A percentile compares a stretch with the other conserved stretches of the same genome.
Conservation (phyloP, 2,113 vertebrate genomes). For the Platysternon megacephalum region DNA sequence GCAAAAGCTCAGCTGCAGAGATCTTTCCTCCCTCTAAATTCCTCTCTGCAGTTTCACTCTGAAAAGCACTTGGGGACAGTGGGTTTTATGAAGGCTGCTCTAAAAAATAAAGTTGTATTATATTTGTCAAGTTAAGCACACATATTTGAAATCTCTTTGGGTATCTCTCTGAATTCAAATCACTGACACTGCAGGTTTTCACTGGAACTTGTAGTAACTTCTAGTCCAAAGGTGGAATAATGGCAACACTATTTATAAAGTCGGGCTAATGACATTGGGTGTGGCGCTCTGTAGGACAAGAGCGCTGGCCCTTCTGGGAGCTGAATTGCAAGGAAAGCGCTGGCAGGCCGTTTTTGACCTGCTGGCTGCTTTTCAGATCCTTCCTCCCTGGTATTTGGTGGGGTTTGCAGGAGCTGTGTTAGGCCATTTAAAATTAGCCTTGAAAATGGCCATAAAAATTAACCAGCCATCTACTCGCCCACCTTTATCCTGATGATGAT, state of each 20-base stretch:
- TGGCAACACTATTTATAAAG: not conserved
- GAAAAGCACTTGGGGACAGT: not conserved
- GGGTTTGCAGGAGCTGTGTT: not conserved
- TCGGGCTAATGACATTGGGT: not conserved
- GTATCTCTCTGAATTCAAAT: not conserved
- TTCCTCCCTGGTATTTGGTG: not conserved
- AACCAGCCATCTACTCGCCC: accelerated
- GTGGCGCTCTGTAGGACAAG: not conserved
- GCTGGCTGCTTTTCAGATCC: not conserved
- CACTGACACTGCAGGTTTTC: not conserved
- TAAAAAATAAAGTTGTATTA: not conserved
- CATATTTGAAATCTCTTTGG: not conserved
- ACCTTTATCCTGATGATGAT: not conserved
- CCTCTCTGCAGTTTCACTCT: not conserved
- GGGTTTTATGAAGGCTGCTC: not conserved
- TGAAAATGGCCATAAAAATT: accelerated
- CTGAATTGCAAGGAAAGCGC: not conserved
- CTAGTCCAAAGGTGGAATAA: not conserved
- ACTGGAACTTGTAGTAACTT: not conserved
- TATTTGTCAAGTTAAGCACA: not conserved
- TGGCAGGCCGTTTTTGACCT: not conserved
- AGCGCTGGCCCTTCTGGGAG: not conserved
- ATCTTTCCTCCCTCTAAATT: not conserved
- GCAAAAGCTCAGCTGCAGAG: not conserved
- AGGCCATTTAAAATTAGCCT: not conserved